Percentiles rank a stretch among this genome's conserved stretches.
Conservation (phyloP, 1,140 invertebrate species). For the Saccostrea glomerata region DNA sequence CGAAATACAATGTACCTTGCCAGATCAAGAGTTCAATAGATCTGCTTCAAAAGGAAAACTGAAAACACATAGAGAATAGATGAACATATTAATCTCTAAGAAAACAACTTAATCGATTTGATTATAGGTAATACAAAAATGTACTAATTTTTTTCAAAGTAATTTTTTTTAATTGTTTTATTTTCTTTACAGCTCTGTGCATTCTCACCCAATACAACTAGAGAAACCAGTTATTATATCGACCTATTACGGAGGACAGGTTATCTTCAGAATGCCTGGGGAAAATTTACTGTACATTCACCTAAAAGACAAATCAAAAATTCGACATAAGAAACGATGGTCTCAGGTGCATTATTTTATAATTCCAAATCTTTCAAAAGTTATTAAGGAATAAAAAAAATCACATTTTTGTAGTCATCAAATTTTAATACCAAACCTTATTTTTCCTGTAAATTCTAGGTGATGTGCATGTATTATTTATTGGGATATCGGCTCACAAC, state of each 20-base stretch:
- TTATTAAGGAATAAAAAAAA: too few species aligned
- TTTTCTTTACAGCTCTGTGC: constrained; percentile 83
- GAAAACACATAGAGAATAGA: too few species aligned
- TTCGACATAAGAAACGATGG: constrained; percentile 90
- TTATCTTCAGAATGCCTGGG: constrained; percentile 95
- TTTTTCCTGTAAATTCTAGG: constrained; percentile 66
- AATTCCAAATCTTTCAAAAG: too few species aligned
- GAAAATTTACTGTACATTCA: constrained; percentile 99
- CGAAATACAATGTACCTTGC: too few species aligned
- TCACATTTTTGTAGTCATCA: too few species aligned
- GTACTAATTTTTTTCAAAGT: too few species aligned
- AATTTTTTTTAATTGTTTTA: neutral
- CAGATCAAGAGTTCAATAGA: too few species aligned
- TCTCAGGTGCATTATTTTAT: constrained; percentile 74
- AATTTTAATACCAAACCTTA: too few species aligned
- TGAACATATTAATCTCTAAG: too few species aligned
- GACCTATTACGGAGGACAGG: constrained; percentile 96
- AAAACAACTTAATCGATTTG: too few species aligned
- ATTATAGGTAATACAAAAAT: too few species aligned
- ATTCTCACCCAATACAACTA: constrained; percentile 94
- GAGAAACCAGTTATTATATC: constrained; percentile 94
- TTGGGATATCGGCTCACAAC: constrained; percentile 79
- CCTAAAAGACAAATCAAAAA: constrained; percentile 97
- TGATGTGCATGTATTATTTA: constrained; percentile 86
- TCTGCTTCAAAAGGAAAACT: too few species aligned